Percentiles rank a stretch among this genome's conserved stretches.
These are phyloP conservation scores for Amphilophus citrinellus DNA, from an alignment of 2,113 vertebrate species.

Conservation along the genomic window DNA sequence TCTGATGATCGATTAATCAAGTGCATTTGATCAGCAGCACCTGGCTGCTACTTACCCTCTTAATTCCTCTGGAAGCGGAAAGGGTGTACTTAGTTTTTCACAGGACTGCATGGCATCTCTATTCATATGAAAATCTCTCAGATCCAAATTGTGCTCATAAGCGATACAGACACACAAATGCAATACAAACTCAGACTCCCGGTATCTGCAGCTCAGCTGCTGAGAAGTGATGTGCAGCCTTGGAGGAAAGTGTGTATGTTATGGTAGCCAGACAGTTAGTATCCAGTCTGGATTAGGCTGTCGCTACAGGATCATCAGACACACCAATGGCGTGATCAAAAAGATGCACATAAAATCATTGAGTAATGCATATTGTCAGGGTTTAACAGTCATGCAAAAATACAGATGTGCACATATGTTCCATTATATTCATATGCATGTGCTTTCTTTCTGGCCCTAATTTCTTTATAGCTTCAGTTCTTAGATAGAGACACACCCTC, in stretches of 20 bases:
- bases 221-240: constrained; percentile 37
- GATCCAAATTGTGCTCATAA: background rate
- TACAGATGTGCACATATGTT: background rate
- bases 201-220: constrained; percentile 44
- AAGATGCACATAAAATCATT: constrained; percentile 8
- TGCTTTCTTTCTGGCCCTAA: background rate
- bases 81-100: no score
- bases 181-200: background rate
- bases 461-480: constrained; percentile 11
- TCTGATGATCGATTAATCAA: no score
- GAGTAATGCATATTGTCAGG: background rate
- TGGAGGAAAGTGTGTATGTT: constrained; percentile 16
- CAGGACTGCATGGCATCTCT: background rate
- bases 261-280: constrained; percentile 45
- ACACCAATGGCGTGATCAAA: background rate
- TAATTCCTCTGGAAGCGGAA: no score
- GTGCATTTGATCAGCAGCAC: no score
- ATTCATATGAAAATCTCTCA: background rate
- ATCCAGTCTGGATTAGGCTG: constrained; percentile 60
- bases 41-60: no score
- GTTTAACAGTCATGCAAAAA: background rate
- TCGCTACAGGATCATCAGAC: constrained; percentile 37
- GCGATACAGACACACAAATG: background rate
- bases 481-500: constrained; percentile 22
- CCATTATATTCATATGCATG: constrained; percentile 13